Percentiles rank a stretch among this genome's conserved stretches.
Conservation (phyloP, 2,113 vertebrate genomes). For the Neoarius graeffei region DNA sequence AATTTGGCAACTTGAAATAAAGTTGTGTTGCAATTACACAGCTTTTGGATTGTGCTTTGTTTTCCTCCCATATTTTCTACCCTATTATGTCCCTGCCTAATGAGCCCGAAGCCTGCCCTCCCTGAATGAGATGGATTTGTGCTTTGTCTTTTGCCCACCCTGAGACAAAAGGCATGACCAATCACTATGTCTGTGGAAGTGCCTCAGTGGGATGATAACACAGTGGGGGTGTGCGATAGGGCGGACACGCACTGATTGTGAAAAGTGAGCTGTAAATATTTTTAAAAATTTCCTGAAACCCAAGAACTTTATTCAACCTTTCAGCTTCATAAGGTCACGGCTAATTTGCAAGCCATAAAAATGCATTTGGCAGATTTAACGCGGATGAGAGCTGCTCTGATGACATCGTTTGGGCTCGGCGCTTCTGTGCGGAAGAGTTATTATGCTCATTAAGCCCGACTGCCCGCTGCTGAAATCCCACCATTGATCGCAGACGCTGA, state of each 20-base stretch:
- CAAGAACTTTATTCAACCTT: conserved; percentile 67
- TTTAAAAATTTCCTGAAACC: conserved; percentile 66
- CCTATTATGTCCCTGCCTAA: conserved; percentile 45
- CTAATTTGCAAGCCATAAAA: conserved; percentile 73
- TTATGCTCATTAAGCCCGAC: conserved; percentile 68
- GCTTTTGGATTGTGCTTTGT: conserved; percentile 23
- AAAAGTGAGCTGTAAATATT: conserved; percentile 75
- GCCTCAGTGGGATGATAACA: conserved; percentile 57
- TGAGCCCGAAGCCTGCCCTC: conserved; percentile 32
- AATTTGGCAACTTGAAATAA: conserved; percentile 20
- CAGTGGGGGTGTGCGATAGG: conserved; percentile 56
- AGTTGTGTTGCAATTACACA: conserved; percentile 41
- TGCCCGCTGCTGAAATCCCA: conserved; percentile 43
- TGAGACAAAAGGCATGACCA: conserved; percentile 64
- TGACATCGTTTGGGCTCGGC: conserved; percentile 68
- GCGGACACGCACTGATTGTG: conserved; percentile 64
- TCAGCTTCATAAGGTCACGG: conserved; percentile 70
- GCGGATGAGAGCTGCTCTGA: conserved; percentile 46
- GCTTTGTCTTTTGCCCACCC: conserved; percentile 40
- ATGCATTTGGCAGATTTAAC: conserved; percentile 68
- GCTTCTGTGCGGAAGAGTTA: conserved; percentile 71
- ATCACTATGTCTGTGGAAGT: conserved; percentile 64
- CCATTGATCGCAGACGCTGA: conserved; percentile 49
- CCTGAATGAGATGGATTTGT: conserved; percentile 42
- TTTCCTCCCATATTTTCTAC: conserved; percentile 35